phyloP scores from a whole-genome alignment of 92 coral and sea anemone species.

The Anthopleura xanthogrammica region DNA sequence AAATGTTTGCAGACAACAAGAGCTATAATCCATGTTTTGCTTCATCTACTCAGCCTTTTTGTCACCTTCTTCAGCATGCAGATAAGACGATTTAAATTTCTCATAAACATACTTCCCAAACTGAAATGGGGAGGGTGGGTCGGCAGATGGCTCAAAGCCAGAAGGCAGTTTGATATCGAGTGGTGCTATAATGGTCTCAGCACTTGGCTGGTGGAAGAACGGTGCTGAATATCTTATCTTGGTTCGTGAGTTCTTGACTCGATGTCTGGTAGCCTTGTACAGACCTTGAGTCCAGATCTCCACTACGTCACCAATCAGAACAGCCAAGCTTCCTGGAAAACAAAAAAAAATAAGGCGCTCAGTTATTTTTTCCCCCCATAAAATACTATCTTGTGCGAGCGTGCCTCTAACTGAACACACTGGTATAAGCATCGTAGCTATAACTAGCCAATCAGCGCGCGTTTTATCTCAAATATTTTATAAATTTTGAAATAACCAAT shows the following conservation, averaged over 20 bases:
- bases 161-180: conserved; percentile 35
- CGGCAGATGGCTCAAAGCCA: background rate
- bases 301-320: conserved; percentile 73
- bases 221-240: conserved; percentile 62
- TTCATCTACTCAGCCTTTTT: background rate
- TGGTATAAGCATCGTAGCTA: too few species aligned
- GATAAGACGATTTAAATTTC: conserved; percentile 67
- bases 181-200: conserved; percentile 38
- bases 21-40: background rate
- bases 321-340: conserved; percentile 61
- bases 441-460: too few species aligned
- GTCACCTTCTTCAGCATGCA: background rate
- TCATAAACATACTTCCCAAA: conserved; percentile 68
- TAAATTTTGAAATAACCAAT: too few species aligned
- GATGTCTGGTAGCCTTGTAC: conserved; percentile 64
- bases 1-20: background rate
- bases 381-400: too few species aligned
- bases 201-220: conserved; percentile 73
- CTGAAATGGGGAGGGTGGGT: conserved; percentile 42
- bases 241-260: conserved; percentile 63
- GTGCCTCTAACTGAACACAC: too few species aligned
- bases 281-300: conserved; percentile 75
- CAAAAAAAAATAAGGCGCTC: background rate
- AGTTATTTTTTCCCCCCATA: too few species aligned
- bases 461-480: too few species aligned